Evolutionary conservation across 2,113 vertebrate genomes (phyloP).

Genomic region (Gnathonemus echidnorhynchus): DNA sequence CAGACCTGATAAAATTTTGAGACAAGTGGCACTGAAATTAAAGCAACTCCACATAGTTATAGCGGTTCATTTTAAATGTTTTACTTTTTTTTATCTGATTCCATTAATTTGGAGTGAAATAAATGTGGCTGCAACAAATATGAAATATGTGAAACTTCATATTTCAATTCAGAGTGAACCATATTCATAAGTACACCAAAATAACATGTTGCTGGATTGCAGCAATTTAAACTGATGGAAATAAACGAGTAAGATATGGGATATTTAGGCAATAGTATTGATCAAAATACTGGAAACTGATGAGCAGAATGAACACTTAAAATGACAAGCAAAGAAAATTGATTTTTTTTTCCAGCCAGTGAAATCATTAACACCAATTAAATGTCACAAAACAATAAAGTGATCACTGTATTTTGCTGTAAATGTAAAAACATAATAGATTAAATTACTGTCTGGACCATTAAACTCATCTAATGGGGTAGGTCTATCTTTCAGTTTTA

Average conservation of each 20-base stretch:
- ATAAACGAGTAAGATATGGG: too few species aligned
- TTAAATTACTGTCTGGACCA: not conserved
- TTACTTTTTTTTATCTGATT: not conserved
- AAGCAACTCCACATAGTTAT: not conserved
- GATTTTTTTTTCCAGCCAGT: too few species aligned
- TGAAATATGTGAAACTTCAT: not conserved
- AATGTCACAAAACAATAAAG: not conserved
- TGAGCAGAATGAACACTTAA: too few species aligned
- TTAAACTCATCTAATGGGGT: not conserved
- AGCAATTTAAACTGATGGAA: too few species aligned
- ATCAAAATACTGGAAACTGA: too few species aligned
- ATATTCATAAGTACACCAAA: too few species aligned
- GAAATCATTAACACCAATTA: not conserved
- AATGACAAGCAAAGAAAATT: too few species aligned
- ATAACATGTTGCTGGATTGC: too few species aligned
- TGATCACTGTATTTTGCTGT: not conserved
- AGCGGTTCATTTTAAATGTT: not conserved
- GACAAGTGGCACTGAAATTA: not conserved
- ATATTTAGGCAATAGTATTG: too few species aligned
- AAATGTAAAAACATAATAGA: not conserved
- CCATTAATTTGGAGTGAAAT: not conserved
- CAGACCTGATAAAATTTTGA: too few species aligned
- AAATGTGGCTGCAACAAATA: not conserved
- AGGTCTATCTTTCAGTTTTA: not conserved
- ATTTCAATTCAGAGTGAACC: too few species aligned